Base-by-base conservation (phyloP, 2,888 invertebrate species). In the Nomada fabriciana region DNA sequence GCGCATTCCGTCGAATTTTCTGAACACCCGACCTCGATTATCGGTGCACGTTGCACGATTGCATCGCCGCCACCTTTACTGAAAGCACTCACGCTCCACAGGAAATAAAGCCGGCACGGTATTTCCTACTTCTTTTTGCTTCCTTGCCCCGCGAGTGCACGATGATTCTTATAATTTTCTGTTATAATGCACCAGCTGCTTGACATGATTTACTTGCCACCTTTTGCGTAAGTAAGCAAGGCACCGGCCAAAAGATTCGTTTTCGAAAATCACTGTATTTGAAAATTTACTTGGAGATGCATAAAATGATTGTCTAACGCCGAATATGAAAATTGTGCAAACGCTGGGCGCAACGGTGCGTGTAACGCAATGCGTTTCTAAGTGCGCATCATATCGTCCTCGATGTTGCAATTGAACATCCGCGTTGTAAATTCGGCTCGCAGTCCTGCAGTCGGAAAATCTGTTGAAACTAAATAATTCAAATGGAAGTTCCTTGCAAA, bases 1-100 rank as follows among this genome's bases (percentile, higher is more conserved):
- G 25, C 43, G 73, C 57, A 42, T 65, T 81, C 73, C 71, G 55
- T 75, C 71, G 72, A 76, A 73, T 81, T 70, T 76, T 73, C 83
- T 69, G 60, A 70, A 73, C 71, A 42, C n/a, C 11, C 72, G 55
- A 65, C 72, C 69, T 65, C 73, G 61, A 80, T 76, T 69, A 64
- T 42, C 70, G 47, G 18, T 15, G 13, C 57, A 15, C 42, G 43
- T 53, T 68, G 47, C 70, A 59, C 64, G 73, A 73, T 77, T 42
- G 15, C 52, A 52, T 36, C 61, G 29, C 43, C 15, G 67, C 29
- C 20, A 50, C 61, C 36, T 42, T 64, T 43, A n/a, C 57, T 18
- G 50, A 76, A 69, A 57, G 18, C 23, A 64, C 50, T 59, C 53
- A 42, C 43, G 42, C 74, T 60, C 29, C 69, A 25, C 63, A 43